Base-by-base conservation (phyloP, 2,888 invertebrate genomes). In the Suillia variegata region DNA sequence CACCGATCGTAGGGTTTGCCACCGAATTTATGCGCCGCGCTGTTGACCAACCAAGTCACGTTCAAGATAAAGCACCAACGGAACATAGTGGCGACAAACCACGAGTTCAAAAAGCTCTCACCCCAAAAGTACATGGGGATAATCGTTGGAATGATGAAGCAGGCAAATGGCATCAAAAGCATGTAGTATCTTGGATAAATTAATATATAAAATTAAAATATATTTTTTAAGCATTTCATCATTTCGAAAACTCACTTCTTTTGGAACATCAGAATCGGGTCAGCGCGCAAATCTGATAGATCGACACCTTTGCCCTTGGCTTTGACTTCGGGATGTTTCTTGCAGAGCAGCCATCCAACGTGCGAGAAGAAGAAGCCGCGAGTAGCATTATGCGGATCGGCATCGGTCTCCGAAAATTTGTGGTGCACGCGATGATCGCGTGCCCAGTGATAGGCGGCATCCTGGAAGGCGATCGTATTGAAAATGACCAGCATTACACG, bases 301-400 rank as follows among this genome's bases (percentile, higher is more conserved):
- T 96, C 95, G 22, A 97, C 86, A 49, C 88, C 87, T 69, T 92
- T 90, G 74, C 96, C 96, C 80, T 95, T 96, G 63, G 84, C 85
- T 77, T 88, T 92, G 38, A 98, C 92, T 65, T 94, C 92, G 0
- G 94, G 94, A 78, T 97, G 97, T 80, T 98, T 97, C 70, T 89
- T 87, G 72, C 91, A 90, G 58, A 97, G 83, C 63, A 98, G 85
- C 98, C 98, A 98, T 61, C 98, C 98, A 70, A 97, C 87, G 81
- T 98, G 98, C 0, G 96, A 88, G 84, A 97, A 98, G 87, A 97
- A 97, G 84, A 98, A 96, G 10, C 98, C 98, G 22, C 96, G 82
- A 2, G 87, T 92, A 1, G 95, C 93, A 78, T 96, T 95, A 80
- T 96, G 95, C 0, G 96, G 96, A 83, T 96, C 96, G 1, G 95